Base-by-base conservation (phyloP, 1,140 invertebrate genomes). In the Aphidius ervi region DNA sequence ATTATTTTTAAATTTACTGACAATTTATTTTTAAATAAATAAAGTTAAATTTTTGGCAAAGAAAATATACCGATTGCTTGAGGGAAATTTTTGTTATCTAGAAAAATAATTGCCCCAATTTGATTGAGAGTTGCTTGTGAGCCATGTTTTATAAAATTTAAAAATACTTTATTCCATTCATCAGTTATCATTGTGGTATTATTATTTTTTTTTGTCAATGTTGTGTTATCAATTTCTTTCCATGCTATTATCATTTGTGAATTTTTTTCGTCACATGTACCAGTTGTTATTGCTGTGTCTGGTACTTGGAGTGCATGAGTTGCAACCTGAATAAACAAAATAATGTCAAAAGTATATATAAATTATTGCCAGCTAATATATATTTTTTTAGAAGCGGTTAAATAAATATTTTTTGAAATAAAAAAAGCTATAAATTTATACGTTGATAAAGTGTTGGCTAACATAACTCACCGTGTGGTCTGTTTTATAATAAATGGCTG, bases 231-330 rank as follows among this genome's bases (percentile, higher is more conserved):
- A 3, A 6, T 42, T 16, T 56, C 41, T 9, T 0, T 48, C 49
- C 68, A 68, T 4, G 41, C 31, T 6, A 66, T 48, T 40, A 48
- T 66, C 54, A 69, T 45, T n/a, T 62, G 23, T 1, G 64, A 58
- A 45, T 56, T 42, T 4, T 58, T 48, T 8, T 61, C 40, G 9
- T 39, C 46, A 42, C 68, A 70, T 23, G 20, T 62, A n/a, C 68
- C 68, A 42, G 9, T 61, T 9, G 46, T 48, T 10, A 2, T 16
- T 23, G 59, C 67, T 9, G 46, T 63, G 0, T 41, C 50, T n/a
- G 68, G 68, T 41, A 69, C 58, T 8, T 45, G 16, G 7, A 69
- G 6, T 23, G 8, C 61, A n/a, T 16, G 56, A 9, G 40, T 52
- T 5, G 16, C 37, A 10, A 46, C 53, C 65, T 66, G 49, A 23